Percentiles rank a stretch among this genome's conserved stretches.
These are phyloP conservation scores for Columba guinea DNA, from an alignment of 2,797 vertebrate species.

Conservation along the genomic window DNA sequence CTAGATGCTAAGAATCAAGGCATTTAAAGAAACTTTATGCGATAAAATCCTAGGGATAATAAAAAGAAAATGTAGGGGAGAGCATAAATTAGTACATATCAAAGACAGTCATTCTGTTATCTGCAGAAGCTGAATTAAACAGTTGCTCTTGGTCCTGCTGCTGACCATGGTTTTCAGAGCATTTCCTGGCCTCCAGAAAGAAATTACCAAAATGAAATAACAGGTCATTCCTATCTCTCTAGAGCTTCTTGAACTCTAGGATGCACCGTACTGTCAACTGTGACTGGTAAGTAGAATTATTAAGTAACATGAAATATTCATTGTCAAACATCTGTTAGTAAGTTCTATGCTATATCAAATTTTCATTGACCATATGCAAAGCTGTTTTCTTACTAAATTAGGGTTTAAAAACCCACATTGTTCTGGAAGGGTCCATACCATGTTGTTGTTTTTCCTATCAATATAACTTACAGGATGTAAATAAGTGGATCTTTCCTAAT, in stretches of 20 bases:
- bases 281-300: slow-evolving; percentile 37
- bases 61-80: not conserved
- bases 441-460: not conserved
- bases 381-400: not conserved
- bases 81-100: not conserved
- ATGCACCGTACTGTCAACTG: not conserved
- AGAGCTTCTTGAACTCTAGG: not conserved
- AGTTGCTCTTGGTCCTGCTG: not conserved
- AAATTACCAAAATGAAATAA: not conserved
- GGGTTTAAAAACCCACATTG: not conserved
- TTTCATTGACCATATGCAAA: slow-evolving; percentile 64
- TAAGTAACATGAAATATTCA: slow-evolving; percentile 60
- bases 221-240: not conserved
- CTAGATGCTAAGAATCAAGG: not conserved
- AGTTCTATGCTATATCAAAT: slow-evolving; percentile 40
- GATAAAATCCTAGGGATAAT: not conserved
- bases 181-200: not conserved
- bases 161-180: not conserved
- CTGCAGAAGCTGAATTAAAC: not conserved
- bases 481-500: not conserved
- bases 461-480: not conserved
- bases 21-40: not conserved
- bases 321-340: slow-evolving; percentile 53
- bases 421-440: not conserved
- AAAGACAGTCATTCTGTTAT: not conserved